Conservation (phyloP, 2,888 invertebrate genomes). For the Macaria notata region DNA sequence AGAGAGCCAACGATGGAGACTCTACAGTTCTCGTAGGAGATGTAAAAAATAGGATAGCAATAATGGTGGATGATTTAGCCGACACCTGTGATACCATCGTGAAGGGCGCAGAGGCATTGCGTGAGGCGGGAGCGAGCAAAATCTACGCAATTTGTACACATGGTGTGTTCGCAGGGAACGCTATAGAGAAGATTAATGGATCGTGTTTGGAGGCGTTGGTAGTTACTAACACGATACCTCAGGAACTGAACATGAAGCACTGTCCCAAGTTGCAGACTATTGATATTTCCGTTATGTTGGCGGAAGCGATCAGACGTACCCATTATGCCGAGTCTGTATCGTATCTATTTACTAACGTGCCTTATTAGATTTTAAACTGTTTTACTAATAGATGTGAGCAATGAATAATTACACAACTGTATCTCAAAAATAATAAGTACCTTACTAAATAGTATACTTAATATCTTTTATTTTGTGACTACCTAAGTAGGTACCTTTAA, state of each 20-base stretch:
- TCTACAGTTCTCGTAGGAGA: constrained; percentile 96
- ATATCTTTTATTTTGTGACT: too few relatives aligned
- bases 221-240: constrained; percentile 96
- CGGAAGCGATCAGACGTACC: constrained; percentile 98
- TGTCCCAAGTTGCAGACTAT: constrained; percentile 93
- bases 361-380: constrained; percentile 83
- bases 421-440: too few relatives aligned
- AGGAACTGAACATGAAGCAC: constrained; percentile 92
- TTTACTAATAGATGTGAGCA: background rate
- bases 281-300: constrained; percentile 99
- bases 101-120: constrained; percentile 92
- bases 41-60: constrained; percentile 92
- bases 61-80: constrained; percentile 95
- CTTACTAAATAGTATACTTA: too few relatives aligned
- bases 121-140: constrained; percentile 92
- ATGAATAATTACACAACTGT: too few relatives aligned
- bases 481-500: too few relatives aligned
- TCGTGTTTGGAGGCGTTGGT: constrained; percentile 94
- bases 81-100: constrained; percentile 96
- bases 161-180: constrained; percentile 95
- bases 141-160: constrained; percentile 95
- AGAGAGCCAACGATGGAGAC: constrained; percentile 94
- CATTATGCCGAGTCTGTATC: constrained; percentile 99
- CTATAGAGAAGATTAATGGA: constrained; percentile 92
- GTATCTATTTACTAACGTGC: constrained; percentile 98